Evolutionary conservation across 1,140 invertebrate genomes (phyloP).

Genomic region (Tribolium madens): DNA sequence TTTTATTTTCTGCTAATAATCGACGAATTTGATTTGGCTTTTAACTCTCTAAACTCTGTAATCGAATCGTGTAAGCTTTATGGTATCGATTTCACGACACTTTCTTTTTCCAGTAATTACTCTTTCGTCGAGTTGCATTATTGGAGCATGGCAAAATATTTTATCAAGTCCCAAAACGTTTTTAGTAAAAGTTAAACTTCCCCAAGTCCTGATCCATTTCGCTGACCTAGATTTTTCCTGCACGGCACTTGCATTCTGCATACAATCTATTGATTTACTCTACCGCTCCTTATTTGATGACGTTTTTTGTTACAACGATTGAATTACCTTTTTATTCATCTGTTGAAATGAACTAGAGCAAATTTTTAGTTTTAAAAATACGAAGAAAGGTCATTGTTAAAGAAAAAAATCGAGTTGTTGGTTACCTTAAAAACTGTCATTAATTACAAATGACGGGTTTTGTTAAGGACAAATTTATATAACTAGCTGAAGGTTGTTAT

Average conservation of each 20-base stretch:
- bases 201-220: slow-evolving; percentile 42
- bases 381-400: not conserved
- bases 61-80: slow-evolving; percentile 11
- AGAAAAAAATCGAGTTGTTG: not conserved
- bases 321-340: not conserved
- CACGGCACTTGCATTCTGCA: slow-evolving; percentile 44
- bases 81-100: slow-evolving; percentile 30
- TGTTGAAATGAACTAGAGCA: not conserved
- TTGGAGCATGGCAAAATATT: slow-evolving; percentile 22
- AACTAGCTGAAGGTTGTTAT: not conserved
- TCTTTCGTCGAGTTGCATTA: slow-evolving; percentile 16
- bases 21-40: slow-evolving; percentile 1
- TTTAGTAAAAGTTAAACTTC: not conserved
- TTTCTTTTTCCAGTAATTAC: slow-evolving; percentile 27
- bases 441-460: slow-evolving; percentile 6
- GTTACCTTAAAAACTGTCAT: not conserved
- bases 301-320: not conserved
- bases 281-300: slow-evolving; percentile 22
- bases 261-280: slow-evolving; percentile 47
- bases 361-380: not conserved
- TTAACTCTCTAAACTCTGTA: slow-evolving; percentile 7
- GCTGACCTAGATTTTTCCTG: slow-evolving; percentile 42
- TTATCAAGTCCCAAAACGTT: not conserved
- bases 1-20: not conserved
- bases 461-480: slow-evolving; percentile 4